Evolutionary conservation across 1,140 invertebrate species (phyloP), one percentile per base, ranked within the genome.

Genomic region (Hesperophylax magnus): DNA sequence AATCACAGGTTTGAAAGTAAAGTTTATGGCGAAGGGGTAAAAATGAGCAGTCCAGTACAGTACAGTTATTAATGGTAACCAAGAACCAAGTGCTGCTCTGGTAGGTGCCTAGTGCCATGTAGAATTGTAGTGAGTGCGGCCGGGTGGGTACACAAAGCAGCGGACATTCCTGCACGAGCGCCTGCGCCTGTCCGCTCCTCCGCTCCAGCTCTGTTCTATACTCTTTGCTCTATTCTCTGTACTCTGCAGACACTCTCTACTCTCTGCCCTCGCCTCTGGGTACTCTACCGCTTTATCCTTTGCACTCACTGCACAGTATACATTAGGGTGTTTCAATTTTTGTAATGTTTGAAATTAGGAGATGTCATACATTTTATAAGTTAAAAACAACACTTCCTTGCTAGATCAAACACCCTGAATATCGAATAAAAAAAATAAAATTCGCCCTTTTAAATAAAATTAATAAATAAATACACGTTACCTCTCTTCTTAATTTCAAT

Each of bases 81-180:
- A 18, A 3, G 3, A n/a, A 22, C 56, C 22, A n/a, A 22, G 22
- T 60, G 14, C 61, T 31, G 22, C 61, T 22, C 61, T 65, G 61
- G 61, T 15, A 65, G 27, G 27, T 27, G n/a, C n/a, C n/a, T n/a
- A 65, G 7, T 4, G 56, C 56, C 56, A 60, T 60, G 56, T 60
- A 20, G 56, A 60, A 20, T 18, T 60, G 56, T 60, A 22, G 14
- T 65, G 61, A 65, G 8, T 65, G 61, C 61, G 8, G 61, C 61
- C 22, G 17, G 61, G 18, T 22, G 56, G 56, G 56, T 27, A 34
- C 22, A 65, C 61, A 65, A 65, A 65, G 61, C 22, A 65, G 61
- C 24, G 9, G 27, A 65, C 61, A 65, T 65, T 65, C 61, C 61
- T 14, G 27, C 54, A 58, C 54, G 54, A 58, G 17, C 54, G 20